Conservation (phyloP, 2,113 vertebrate genomes). For the Misgurnus anguillicaudatus region DNA sequence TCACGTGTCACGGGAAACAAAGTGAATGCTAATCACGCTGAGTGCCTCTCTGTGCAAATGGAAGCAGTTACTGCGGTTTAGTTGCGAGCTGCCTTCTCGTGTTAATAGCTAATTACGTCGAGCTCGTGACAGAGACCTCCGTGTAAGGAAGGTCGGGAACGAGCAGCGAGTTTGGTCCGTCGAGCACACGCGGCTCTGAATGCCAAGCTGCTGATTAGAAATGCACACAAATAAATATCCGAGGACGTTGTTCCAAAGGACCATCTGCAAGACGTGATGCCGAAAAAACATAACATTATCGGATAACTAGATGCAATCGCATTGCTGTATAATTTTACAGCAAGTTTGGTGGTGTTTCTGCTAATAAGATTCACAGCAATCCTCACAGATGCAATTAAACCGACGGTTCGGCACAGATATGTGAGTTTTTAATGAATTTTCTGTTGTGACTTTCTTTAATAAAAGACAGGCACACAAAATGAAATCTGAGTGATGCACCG, state of each 20-base stretch:
- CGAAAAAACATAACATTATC: constrained; percentile 1
- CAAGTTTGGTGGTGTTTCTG: neutral
- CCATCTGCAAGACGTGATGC: neutral
- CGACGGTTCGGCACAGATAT: neutral
- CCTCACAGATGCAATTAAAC: neutral
- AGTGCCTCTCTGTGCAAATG: constrained; percentile 48
- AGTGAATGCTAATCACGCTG: constrained; percentile 54
- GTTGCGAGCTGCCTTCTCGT: constrained; percentile 42
- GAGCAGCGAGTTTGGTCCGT: neutral
- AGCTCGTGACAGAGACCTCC: constrained; percentile 20
- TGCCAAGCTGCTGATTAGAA: neutral
- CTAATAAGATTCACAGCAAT: neutral
- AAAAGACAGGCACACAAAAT: no score
- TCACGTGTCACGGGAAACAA: constrained; percentile 39
- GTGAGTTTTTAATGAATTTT: neutral
- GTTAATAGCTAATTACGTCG: constrained; percentile 56
- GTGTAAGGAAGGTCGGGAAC: constrained; percentile 32
- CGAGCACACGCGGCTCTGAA: neutral
- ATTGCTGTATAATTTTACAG: constrained; percentile 6
- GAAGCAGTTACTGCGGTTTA: constrained; percentile 49
- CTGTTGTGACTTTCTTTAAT: no score
- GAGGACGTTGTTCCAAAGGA: neutral
- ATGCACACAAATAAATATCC: neutral
- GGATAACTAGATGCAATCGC: neutral
- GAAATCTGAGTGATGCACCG: no score